These are phyloP conservation scores for Saguinus imperator DNA, from an alignment of 2,113 vertebrate genomes.

Conservation along the genomic window DNA sequence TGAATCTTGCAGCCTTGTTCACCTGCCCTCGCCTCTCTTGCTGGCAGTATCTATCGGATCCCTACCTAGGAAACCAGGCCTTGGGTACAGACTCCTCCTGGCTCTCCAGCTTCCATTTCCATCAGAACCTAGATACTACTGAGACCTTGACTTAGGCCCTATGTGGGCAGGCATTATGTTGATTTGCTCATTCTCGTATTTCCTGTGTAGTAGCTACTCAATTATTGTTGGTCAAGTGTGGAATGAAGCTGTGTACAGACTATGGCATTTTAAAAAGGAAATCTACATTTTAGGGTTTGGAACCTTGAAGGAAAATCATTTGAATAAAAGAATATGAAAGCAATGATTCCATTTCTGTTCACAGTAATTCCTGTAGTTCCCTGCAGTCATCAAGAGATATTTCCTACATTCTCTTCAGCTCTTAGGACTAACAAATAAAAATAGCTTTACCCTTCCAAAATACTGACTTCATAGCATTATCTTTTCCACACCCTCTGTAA, in stretches of 20 bases:
- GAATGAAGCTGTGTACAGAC: not conserved
- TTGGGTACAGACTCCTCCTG: not conserved
- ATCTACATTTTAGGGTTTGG: not conserved
- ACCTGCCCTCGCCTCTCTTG: not conserved
- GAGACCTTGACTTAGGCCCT: not conserved
- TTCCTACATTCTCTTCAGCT: not conserved
- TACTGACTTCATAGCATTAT: not conserved
- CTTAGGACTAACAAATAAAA: conserved; percentile 25
- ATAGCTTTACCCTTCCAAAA: not conserved
- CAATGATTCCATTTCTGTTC: not conserved
- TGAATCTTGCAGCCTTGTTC: not conserved
- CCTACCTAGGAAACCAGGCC: not conserved
- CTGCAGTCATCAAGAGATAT: not conserved
- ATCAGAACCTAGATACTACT: not conserved
- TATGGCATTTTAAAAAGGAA: not conserved
- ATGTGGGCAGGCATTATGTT: not conserved
- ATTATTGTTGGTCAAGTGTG: not conserved
- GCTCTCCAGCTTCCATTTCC: not conserved
- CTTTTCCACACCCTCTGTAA: not conserved
- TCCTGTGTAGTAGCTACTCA: not conserved
- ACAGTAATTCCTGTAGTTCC: not conserved
- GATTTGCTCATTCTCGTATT: not conserved
- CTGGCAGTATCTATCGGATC: not conserved
- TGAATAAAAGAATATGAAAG: conserved; percentile 1
- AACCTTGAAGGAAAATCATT: not conserved